Conservation (phyloP, 1,140 invertebrate species). For the Drosophila takahashii region DNA sequence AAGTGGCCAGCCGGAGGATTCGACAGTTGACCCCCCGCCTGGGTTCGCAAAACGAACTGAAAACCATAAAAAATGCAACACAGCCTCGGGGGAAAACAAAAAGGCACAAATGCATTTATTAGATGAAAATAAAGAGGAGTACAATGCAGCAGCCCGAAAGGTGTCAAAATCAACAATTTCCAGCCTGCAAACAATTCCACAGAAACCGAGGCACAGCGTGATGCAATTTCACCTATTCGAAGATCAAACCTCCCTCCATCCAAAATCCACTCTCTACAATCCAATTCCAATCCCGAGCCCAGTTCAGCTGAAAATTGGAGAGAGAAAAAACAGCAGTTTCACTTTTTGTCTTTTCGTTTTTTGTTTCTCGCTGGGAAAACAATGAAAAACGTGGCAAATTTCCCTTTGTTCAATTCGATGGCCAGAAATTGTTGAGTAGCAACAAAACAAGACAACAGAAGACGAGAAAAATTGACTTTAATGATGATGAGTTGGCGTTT, state of each 20-base stretch:
- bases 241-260: constrained; percentile 16
- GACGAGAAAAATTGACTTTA: constrained; percentile 73
- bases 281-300: constrained; percentile 38
- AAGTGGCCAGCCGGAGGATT: constrained; percentile 43
- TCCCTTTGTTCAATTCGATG: constrained; percentile 76
- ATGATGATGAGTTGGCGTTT: constrained; percentile 83
- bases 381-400: constrained; percentile 84
- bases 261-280: background rate
- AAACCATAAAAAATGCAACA: constrained; percentile 79
- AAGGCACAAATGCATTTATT: constrained; percentile 66
- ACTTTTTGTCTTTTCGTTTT: constrained; percentile 55
- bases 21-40: constrained; percentile 45
- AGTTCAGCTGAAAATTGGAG: constrained; percentile 62
- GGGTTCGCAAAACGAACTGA: constrained; percentile 53
- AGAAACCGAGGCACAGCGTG: constrained; percentile 72
- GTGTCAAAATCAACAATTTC: constrained; percentile 82
- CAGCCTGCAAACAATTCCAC: constrained; percentile 74
- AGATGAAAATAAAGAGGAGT: constrained; percentile 72
- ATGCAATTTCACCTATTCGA: constrained; percentile 67
- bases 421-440: constrained; percentile 68
- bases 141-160: constrained; percentile 62
- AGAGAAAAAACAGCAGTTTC: constrained; percentile 61
- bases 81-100: constrained; percentile 35
- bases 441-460: constrained; percentile 61
- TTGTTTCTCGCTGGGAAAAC: constrained; percentile 55